Percentiles rank a stretch among this genome's conserved stretches.
These are phyloP conservation scores for Xestia sexstrigata DNA, from an alignment of 2,888 invertebrate genomes.

Conservation along the genomic window DNA sequence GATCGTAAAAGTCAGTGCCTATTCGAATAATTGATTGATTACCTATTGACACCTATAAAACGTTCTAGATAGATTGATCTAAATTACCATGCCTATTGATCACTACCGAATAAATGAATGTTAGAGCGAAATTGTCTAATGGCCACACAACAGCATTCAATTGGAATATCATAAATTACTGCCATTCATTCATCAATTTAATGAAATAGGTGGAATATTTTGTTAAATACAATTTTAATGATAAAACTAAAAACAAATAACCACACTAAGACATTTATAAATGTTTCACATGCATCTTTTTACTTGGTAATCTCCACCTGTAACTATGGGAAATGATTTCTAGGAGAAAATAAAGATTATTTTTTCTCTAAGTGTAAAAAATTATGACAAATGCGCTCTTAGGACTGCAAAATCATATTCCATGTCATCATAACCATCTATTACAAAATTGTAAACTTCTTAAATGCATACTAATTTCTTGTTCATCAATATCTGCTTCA, in stretches of 20 bases:
- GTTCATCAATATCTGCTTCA: conserved; percentile 38
- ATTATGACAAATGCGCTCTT: too few species aligned
- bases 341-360: not conserved
- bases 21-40: conserved; percentile 39
- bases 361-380: too few species aligned
- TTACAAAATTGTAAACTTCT: not conserved
- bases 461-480: conserved; percentile 28
- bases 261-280: not conserved
- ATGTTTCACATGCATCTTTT: not conserved
- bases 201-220: not conserved
- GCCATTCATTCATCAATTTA: conserved; percentile 29
- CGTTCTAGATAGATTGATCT: conserved; percentile 38
- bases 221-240: too few species aligned
- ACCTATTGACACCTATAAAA: conserved; percentile 46
- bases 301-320: not conserved
- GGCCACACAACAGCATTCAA: conserved; percentile 32
- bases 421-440: not conserved
- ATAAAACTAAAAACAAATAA: not conserved
- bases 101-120: conserved; percentile 33
- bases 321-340: not conserved
- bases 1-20: not conserved
- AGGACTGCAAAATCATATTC: not conserved
- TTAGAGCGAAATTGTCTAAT: conserved; percentile 31
- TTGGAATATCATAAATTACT: conserved; percentile 41
- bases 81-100: conserved; percentile 49